Percentiles rank a stretch among this genome's conserved stretches.
Conservation (phyloP, 1,140 invertebrate genomes). For the Drosophila pseudoobscura region DNA sequence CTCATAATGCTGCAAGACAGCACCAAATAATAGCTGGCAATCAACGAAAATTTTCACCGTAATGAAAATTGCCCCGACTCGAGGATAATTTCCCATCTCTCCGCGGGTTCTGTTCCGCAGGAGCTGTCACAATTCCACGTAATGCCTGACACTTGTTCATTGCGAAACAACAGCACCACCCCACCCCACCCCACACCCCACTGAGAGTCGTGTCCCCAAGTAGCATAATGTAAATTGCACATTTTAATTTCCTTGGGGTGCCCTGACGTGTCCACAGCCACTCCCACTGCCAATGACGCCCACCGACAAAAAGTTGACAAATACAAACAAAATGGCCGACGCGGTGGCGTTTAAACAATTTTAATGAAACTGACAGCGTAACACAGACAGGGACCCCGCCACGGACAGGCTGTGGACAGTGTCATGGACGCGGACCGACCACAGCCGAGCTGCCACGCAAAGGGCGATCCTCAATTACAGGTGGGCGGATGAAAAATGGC, state of each 20-base stretch:
- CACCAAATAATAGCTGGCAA: constrained; percentile 34
- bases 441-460: constrained; percentile 10
- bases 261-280: constrained; percentile 5
- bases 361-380: constrained; percentile 68
- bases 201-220: neutral
- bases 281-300: too few species aligned
- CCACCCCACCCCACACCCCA: neutral
- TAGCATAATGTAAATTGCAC: constrained; percentile 68
- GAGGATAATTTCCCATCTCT: constrained; percentile 17
- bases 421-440: neutral
- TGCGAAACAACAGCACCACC: neutral
- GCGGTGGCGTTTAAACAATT: constrained; percentile 62
- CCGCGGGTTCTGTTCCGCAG: constrained; percentile 1
- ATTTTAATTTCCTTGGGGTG: constrained; percentile 78
- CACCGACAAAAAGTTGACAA: constrained; percentile 40
- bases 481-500: constrained; percentile 24
- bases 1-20: constrained; percentile 1
- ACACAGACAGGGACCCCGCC: neutral
- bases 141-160: constrained; percentile 29
- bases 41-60: constrained; percentile 12
- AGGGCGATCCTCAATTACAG: constrained; percentile 19
- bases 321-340: constrained; percentile 55
- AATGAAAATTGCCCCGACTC: constrained; percentile 32
- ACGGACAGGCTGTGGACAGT: constrained; percentile 1
- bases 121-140: constrained; percentile 24